A percentile compares a stretch with the other conserved stretches of the same genome.
Conservation (phyloP, 2,113 vertebrate species). For the Psittacus erithacus region DNA sequence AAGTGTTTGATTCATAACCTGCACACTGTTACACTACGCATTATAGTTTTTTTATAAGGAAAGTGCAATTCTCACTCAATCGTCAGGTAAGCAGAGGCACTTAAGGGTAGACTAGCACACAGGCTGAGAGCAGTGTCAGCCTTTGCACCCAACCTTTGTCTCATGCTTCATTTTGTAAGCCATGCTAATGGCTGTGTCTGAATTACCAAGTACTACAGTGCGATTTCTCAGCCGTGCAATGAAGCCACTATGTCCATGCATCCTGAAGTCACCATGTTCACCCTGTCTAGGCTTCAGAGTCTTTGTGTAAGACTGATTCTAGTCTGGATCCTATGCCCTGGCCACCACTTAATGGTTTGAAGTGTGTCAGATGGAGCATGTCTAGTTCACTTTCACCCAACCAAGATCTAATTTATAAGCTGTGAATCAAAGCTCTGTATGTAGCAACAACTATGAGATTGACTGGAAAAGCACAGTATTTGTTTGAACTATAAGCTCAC, state of each 20-base stretch:
- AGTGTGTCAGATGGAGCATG: background rate
- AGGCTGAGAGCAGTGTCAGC: background rate
- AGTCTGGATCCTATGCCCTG: background rate
- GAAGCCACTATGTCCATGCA: background rate
- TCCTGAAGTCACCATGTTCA: background rate
- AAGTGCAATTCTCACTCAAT: background rate
- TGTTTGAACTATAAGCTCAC: background rate
- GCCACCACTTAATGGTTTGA: background rate
- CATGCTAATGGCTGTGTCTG: accelerated
- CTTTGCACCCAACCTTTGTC: background rate
- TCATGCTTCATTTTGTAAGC: background rate
- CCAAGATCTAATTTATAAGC: background rate
- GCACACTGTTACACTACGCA: accelerated
- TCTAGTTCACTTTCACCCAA: background rate
- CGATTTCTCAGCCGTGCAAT: accelerated
- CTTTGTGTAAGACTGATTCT: background rate
- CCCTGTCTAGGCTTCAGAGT: background rate
- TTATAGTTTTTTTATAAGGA: background rate
- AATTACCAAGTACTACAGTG: background rate
- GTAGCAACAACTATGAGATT: background rate
- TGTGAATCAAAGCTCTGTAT: accelerated
- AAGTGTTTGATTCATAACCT: background rate
- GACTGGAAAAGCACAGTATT: background rate
- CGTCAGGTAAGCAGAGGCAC: background rate
- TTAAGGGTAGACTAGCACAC: too few relatives aligned